Base-by-base conservation (phyloP, 92 coral and sea anemone genomes). In the Paramuricea clavata region DNA sequence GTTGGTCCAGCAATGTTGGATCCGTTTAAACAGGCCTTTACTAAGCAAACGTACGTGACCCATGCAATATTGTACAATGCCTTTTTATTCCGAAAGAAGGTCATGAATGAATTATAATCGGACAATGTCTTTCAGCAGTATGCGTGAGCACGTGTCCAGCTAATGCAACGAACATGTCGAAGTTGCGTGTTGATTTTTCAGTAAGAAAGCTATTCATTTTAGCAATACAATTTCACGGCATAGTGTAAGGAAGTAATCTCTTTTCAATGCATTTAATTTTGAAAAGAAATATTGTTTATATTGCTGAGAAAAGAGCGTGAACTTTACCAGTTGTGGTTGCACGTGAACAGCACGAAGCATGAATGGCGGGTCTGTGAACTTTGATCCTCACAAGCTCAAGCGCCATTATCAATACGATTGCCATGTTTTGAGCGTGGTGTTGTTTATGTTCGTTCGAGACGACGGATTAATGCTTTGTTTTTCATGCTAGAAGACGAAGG, bases 401-500 rank as follows among this genome's bases (percentile, higher is more conserved):
- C 11, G 68, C 33, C 3, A n/a, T 27, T 65, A 12, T 28, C 6
- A 26, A 65, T 28, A 33, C 41, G 41, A 15, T 65, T 11, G 39
- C n/a, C 39, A 17, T 22, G 16, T 76, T 43, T 76, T 50, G n/a
- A 16, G 49, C 16, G 65, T 30, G 16, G 32, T n/a, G 33, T 17
- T 23, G 33, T 31, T 23, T 49, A 43, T n/a, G 81, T 50, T n/a
- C 36, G 30, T 44, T 6, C 12, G 78, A 31, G 57, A 42, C 56
- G 81, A 42, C 56, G 81, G 65, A 21, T 36, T 76, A 0, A 1
- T n/a, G 11, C n/a, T 7, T 61, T 59, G 35, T 25, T 22, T 57
- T 79, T 79, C 73, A 79, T 79, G 84, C 73, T 79, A 4, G 84
- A 59, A 79, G 84, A 79, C 50, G 72, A 79, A 59, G 39, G 73